Percentiles rank a stretch among this genome's conserved stretches.
These are phyloP conservation scores for Cheiracanthium punctorium DNA, from an alignment of 2,888 invertebrate genomes.

Conservation along the genomic window DNA sequence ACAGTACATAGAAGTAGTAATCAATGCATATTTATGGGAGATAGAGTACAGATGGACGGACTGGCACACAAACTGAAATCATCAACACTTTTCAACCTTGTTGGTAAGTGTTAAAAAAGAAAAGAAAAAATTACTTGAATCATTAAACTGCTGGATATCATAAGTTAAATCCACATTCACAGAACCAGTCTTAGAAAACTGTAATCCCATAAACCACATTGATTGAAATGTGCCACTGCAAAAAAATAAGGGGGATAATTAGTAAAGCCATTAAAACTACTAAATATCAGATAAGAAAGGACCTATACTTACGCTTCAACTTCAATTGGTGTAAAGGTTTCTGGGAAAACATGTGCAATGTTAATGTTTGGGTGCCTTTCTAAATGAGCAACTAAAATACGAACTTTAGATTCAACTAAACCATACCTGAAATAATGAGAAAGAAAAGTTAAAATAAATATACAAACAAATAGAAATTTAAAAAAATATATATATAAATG, in stretches of 20 bases:
- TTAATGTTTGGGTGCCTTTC: constrained; percentile 94
- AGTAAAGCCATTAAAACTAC: not conserved
- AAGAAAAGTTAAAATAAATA: not conserved
- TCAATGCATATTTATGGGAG: no score
- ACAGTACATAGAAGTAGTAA: no score
- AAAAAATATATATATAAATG: constrained; percentile 12
- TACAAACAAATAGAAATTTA: constrained; percentile 12
- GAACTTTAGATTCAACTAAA: constrained; percentile 95
- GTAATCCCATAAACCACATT: constrained; percentile 98
- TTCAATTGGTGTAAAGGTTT: constrained; percentile 82
- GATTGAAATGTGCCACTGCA: constrained; percentile 82
- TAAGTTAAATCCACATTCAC: constrained; percentile 94
- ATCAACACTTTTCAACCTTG: no score
- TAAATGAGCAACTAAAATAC: constrained; percentile 91
- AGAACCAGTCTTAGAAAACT: constrained; percentile 91
- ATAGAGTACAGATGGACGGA: no score
- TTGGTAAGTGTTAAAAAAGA: no score
- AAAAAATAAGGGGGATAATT: constrained; percentile 33
- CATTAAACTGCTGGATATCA: constrained; percentile 93
- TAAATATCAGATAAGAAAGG: not conserved
- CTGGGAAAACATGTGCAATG: constrained; percentile 96
- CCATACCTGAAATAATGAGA: constrained; percentile 80
- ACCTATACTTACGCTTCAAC: constrained; percentile 52
- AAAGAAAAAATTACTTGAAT: constrained; percentile 82
- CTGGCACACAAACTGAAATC: no score